phyloP scores from a whole-genome alignment of 35 echinoderm and acorn worm species.

The Lytechinus pictus region DNA sequence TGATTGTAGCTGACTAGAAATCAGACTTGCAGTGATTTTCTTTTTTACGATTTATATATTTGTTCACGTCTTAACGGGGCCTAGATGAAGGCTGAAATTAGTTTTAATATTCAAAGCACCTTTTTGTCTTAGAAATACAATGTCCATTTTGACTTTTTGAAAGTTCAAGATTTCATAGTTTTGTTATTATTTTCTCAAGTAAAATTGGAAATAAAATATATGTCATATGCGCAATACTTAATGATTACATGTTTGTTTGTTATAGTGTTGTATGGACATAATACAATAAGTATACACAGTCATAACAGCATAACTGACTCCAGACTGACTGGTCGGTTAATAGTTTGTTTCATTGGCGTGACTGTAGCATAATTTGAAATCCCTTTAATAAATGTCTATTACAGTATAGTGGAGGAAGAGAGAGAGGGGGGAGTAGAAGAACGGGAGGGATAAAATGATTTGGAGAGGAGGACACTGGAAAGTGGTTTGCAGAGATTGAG shows the following conservation, averaged over 20 bases:
- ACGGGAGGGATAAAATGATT: not conserved
- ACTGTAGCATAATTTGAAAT: no score
- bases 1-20: not conserved
- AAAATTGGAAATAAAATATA: conserved; percentile 15
- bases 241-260: not conserved
- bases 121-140: not conserved
- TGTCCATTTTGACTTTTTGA: conserved; percentile 13
- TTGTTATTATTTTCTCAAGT: conserved; percentile 20
- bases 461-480: not conserved
- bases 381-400: no score
- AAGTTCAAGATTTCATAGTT: conserved; percentile 20
- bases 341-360: no score
- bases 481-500: not conserved
- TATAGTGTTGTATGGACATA: not conserved
- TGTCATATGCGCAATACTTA: not conserved
- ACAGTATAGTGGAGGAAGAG: not conserved
- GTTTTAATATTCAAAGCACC: not conserved
- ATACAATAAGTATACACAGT: not conserved
- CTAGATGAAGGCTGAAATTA: conserved; percentile 42
- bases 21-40: not conserved
- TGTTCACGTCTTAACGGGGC: conserved; percentile 11
- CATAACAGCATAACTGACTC: not conserved
- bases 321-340: no score
- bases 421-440: not conserved
- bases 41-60: not conserved